phyloP scores from a whole-genome alignment of 2,797 vertebrate genomes.

The Cossypha heuglini region DNA sequence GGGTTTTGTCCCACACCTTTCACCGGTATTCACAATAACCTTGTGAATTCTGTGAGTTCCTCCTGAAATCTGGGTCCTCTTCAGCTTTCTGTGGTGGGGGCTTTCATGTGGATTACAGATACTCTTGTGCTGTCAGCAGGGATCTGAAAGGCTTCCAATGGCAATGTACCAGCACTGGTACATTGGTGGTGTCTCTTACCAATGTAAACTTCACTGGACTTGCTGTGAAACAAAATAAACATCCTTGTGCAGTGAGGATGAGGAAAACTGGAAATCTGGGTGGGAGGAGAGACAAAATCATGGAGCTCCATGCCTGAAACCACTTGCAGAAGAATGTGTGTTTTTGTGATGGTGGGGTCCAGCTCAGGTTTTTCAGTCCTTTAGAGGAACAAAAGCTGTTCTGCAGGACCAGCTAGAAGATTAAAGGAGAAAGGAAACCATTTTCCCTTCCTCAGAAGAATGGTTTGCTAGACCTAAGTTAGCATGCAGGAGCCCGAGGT shows the following conservation, averaged over 20 bases:
- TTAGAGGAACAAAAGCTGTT: not conserved
- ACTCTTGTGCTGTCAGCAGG: not conserved
- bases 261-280: not conserved
- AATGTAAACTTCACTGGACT: not conserved
- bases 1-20: not conserved
- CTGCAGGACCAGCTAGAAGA: not conserved
- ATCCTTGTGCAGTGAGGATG: not conserved
- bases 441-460: not conserved
- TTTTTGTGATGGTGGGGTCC: not conserved
- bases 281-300: not conserved
- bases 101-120: accelerated
- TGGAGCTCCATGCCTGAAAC: not conserved
- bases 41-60: not conserved
- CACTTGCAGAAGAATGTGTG: accelerated
- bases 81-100: not conserved
- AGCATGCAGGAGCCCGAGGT: not conserved
- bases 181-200: not conserved
- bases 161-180: too few relatives aligned
- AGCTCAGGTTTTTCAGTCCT: not conserved
- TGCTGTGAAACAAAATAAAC: not conserved
- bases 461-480: not conserved
- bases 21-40: accelerated
- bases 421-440: not conserved
- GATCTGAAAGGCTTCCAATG: not conserved
- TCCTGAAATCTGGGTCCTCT: not conserved